Evolutionary conservation across 2,888 invertebrate genomes (phyloP).

Genomic region (Clepsis dumicolana): DNA sequence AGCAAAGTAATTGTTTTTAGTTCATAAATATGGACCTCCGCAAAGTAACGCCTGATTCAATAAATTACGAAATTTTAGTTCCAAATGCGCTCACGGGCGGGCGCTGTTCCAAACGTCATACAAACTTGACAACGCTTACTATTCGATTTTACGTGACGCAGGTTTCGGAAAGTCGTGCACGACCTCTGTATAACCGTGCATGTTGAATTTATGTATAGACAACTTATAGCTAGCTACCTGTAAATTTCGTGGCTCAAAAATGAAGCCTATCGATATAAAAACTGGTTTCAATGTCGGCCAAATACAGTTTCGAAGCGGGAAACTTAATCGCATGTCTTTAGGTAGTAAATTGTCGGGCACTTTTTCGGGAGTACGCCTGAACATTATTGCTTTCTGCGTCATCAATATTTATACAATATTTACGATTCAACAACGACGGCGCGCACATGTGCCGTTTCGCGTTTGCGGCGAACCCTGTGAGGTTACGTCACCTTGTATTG

Average conservation of each 20-base stretch:
- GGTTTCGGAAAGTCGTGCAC: no score
- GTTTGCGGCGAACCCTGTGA: slow-evolving; percentile 59
- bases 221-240: not conserved
- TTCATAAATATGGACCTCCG: no score
- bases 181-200: not conserved
- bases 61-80: not conserved
- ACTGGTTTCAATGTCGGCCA: slow-evolving; percentile 36
- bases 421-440: slow-evolving; percentile 71
- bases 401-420: slow-evolving; percentile 82
- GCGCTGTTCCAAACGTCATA: no score
- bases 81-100: no score
- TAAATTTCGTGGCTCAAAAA: slow-evolving; percentile 16
- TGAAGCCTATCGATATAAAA: slow-evolving; percentile 30
- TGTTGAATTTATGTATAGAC: not conserved
- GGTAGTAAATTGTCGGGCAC: slow-evolving; percentile 73
- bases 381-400: slow-evolving; percentile 78
- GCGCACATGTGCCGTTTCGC: slow-evolving; percentile 63
- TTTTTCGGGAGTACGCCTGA: slow-evolving; percentile 78
- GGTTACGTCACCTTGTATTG: slow-evolving; percentile 46
- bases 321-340: slow-evolving; percentile 78
- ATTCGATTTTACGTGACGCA: no score
- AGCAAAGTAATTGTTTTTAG: no score
- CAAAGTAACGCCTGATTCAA: no score
- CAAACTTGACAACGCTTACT: no score
- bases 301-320: slow-evolving; percentile 59